phyloP scores from a whole-genome alignment of 2,113 vertebrate genomes.

The Phaethon lepturus region DNA sequence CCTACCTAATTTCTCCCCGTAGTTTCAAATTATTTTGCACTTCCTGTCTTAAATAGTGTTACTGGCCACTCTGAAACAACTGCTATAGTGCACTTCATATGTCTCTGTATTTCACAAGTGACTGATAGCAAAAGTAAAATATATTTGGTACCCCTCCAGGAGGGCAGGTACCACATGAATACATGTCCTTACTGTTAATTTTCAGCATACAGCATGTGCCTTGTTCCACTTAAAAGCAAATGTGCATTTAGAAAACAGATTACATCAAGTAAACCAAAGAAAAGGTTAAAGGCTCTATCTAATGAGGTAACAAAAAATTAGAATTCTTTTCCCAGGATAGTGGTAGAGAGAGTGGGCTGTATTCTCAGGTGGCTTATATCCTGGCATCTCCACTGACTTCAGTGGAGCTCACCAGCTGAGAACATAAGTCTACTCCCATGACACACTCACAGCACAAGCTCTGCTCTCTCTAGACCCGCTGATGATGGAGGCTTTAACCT shows the following conservation, averaged over 20 bases:
- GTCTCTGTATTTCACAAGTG: fast-evolving
- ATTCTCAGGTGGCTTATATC: background rate
- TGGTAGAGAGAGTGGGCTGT: background rate
- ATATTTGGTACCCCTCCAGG: background rate
- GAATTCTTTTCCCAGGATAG: background rate
- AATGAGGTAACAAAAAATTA: background rate
- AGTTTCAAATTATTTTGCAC: background rate
- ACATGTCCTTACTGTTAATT: background rate
- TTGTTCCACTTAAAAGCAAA: background rate
- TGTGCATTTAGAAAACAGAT: background rate
- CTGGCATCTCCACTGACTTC: background rate
- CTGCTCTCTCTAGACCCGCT: background rate
- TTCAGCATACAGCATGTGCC: background rate
- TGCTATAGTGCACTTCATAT: fast-evolving
- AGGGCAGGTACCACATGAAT: background rate
- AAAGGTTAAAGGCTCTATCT: background rate
- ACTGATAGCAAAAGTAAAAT: background rate
- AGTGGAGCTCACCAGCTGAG: background rate
- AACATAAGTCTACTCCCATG: background rate
- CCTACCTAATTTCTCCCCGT: background rate
- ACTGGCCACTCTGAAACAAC: background rate
- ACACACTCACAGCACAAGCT: background rate
- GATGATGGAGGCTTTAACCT: background rate
- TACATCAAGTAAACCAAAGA: background rate
- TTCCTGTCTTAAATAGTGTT: background rate